Evolutionary conservation across 2,888 invertebrate species (phyloP).

Genomic region (Ophion obscuratus): DNA sequence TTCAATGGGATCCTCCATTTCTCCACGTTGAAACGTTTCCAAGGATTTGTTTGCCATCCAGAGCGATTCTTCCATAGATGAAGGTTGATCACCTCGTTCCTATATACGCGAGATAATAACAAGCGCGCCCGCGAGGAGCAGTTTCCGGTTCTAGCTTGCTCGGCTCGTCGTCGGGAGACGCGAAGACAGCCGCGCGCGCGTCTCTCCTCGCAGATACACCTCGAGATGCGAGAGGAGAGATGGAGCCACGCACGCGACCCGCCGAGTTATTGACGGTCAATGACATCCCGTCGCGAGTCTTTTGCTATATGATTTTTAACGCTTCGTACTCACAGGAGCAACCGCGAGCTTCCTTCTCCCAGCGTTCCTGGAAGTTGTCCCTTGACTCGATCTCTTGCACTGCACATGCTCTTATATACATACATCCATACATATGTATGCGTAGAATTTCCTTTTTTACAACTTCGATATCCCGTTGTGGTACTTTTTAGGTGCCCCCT

Average conservation of each 20-base stretch:
- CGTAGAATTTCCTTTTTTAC: not conserved
- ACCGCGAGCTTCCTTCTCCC: slow-evolving; percentile 26
- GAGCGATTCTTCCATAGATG: not conserved
- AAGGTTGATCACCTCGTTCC: not conserved
- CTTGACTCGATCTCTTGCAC: slow-evolving; percentile 11
- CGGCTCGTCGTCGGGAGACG: not conserved
- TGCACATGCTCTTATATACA: not conserved
- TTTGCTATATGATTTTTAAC: slow-evolving; percentile 55
- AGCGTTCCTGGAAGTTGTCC: slow-evolving; percentile 34
- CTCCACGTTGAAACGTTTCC: not conserved
- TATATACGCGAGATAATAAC: slow-evolving; percentile 19
- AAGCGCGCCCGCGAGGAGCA: not conserved
- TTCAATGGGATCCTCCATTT: not conserved
- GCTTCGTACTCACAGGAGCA: slow-evolving; percentile 32
- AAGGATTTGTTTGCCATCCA: not conserved
- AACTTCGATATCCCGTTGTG: slow-evolving; percentile 7
- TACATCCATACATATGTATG: not conserved
- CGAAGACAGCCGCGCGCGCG: not conserved
- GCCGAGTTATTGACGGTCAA: slow-evolving; percentile 63
- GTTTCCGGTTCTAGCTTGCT: not conserved
- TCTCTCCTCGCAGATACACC: not conserved
- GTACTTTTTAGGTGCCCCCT: not conserved
- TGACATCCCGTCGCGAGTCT: slow-evolving; percentile 46
- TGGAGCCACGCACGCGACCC: slow-evolving; percentile 27
- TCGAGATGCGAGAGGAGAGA: slow-evolving; percentile 16